A percentile compares a stretch with the other conserved stretches of the same genome.
Evolutionary conservation across 2,113 vertebrate genomes (phyloP).

Genomic region (Heloderma charlesbogerti): DNA sequence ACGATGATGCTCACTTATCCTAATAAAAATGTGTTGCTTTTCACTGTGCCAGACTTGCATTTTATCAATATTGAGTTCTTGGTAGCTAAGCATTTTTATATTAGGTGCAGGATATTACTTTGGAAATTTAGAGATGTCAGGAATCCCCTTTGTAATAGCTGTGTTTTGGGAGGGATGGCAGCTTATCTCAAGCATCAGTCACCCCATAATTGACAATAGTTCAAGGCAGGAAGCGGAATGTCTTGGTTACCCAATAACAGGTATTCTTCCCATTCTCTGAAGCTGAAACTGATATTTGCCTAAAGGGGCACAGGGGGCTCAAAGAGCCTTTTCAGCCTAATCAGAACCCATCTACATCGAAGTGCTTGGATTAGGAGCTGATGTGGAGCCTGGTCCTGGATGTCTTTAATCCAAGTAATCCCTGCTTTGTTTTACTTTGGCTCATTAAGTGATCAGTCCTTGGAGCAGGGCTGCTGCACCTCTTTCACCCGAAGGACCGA

Average conservation of each 20-base stretch:
- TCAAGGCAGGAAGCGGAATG: background rate
- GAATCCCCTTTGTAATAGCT: background rate
- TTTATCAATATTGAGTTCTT: constrained; percentile 38
- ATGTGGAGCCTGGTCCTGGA: background rate
- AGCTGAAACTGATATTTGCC: background rate
- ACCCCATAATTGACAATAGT: background rate
- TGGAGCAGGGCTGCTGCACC: too few relatives aligned
- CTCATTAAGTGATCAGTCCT: background rate
- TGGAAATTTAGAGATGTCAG: background rate
- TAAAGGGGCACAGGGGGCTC: background rate
- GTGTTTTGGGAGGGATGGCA: background rate
- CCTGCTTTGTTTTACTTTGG: background rate
- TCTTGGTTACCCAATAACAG: background rate
- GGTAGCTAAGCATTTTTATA: background rate
- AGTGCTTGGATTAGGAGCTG: background rate
- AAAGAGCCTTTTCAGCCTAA: background rate
- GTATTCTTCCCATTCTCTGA: background rate
- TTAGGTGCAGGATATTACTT: background rate
- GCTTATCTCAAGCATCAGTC: background rate
- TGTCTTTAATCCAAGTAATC: background rate
- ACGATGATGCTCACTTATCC: background rate
- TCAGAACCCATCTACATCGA: background rate
- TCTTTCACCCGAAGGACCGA: too few relatives aligned
- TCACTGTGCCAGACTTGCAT: background rate
- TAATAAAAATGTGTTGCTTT: constrained; percentile 10